Conservation (phyloP, 2,797 vertebrate genomes). For the Phataginus tricuspis region DNA sequence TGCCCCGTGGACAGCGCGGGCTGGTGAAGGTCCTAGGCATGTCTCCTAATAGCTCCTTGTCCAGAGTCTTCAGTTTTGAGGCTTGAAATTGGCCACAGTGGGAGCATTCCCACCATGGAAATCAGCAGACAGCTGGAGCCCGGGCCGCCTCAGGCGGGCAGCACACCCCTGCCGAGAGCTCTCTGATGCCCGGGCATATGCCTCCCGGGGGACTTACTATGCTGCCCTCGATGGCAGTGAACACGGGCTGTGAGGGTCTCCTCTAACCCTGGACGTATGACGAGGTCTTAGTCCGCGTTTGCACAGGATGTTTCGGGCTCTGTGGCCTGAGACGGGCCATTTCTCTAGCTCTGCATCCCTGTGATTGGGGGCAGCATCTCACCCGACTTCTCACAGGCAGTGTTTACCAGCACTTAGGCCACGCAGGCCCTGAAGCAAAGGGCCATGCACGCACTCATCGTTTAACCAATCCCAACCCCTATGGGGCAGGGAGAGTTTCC, state of each 20-base stretch:
- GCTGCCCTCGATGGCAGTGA: background rate
- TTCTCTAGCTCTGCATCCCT: fast-evolving
- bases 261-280: background rate
- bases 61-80: background rate
- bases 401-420: fast-evolving
- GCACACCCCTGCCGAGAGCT: background rate
- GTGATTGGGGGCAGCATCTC: fast-evolving
- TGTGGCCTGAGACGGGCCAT: fast-evolving
- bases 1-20: fast-evolving
- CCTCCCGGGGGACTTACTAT: fast-evolving
- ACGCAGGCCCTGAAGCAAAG: background rate
- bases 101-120: background rate
- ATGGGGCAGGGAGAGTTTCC: fast-evolving
- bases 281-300: background rate
- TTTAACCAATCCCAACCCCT: background rate
- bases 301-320: background rate
- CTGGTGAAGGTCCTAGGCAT: fast-evolving
- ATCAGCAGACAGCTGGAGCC: background rate
- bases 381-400: too few species aligned
- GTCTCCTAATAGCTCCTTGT: background rate
- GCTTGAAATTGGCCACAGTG: background rate
- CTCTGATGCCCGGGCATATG: background rate
- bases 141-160: background rate
- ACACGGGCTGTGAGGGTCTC: background rate
- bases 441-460: fast-evolving